Base-by-base conservation (phyloP, 1,140 invertebrate species). In the Oreohelix idahoensis region DNA sequence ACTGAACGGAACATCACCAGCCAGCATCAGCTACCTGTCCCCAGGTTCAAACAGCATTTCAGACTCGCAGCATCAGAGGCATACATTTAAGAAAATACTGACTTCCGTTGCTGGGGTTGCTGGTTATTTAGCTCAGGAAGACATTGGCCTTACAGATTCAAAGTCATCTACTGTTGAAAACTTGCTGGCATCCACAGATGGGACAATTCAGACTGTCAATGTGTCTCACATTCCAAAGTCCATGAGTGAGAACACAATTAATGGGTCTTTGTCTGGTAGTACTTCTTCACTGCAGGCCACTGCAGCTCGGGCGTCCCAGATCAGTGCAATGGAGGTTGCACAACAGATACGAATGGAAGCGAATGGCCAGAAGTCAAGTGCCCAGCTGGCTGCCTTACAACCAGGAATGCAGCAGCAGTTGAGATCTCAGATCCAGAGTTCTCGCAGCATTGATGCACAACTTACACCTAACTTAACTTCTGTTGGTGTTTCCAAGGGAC, bases 341-440 rank as follows among this genome's bases (percentile, higher is more conserved):
- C 79, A 81, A 42, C 79, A 81, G 79, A 81, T 81, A 32, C 63
- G 35, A 29, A 49, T 73, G 79, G 79, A 81, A 42, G 79, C 79
- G 17, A 81, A 81, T 73, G 79, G 79, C 15, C 79, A 81, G 45
- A 81, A 53, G 15, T 45, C 79, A 15, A 81, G 79, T 51, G 79
- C 75, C 36, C 73, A 75, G n/a, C 38, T 71, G 32, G 69, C 69
- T 11, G 63, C 75, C 13, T 51, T 79, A 29, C 35, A 38, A 8
- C 35, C 66, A 8, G 79, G 66, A 2, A 81, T 73, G 69, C 79
- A 81, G 32, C 79, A 81, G 70, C 79, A 81, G 42, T 36, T 81
- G n/a, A 32, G 79, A 10, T 36, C 69, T 0, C 79, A 81, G 79
- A 81, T 81, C 69, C 38, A 81, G 45, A 39, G 79, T 29, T 81